Percentiles rank a stretch among this genome's conserved stretches.
These are phyloP conservation scores for Arctocebus calabarensis DNA, from an alignment of 2,797 vertebrate genomes.

Conservation along the genomic window DNA sequence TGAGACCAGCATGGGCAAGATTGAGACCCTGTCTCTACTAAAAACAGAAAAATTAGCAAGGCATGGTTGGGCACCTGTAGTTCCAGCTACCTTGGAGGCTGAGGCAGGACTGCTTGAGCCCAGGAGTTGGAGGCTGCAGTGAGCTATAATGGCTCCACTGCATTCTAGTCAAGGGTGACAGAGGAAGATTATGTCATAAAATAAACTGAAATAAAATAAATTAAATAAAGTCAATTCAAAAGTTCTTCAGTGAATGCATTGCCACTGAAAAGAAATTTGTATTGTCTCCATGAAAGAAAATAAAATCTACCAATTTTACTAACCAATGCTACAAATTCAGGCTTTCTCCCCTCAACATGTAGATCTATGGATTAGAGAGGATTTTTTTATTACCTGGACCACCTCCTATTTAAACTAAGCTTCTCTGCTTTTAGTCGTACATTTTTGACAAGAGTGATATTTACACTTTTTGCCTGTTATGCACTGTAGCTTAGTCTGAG, in stretches of 20 bases:
- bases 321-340: not conserved
- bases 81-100: not conserved
- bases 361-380: not conserved
- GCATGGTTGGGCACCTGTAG: too few relatives aligned
- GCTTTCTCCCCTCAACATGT: not conserved
- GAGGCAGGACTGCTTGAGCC: not conserved
- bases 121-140: not conserved
- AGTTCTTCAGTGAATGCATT: not conserved
- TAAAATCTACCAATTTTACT: conserved; percentile 20
- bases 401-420: not conserved
- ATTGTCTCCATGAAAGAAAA: conserved; percentile 32
- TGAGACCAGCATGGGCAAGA: too few relatives aligned
- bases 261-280: not conserved
- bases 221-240: not conserved
- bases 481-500: not conserved
- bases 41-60: too few relatives aligned
- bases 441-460: not conserved
- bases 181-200: not conserved
- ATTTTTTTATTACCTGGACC: conserved; percentile 24
- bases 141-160: not conserved
- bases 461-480: not conserved
- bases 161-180: not conserved
- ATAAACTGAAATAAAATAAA: too few relatives aligned
- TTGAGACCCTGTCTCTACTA: too few relatives aligned
- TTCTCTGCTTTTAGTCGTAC: not conserved